These are phyloP conservation scores for Cherax quadricarinatus DNA, from an alignment of 1,140 invertebrate species.

Conservation along the genomic window DNA sequence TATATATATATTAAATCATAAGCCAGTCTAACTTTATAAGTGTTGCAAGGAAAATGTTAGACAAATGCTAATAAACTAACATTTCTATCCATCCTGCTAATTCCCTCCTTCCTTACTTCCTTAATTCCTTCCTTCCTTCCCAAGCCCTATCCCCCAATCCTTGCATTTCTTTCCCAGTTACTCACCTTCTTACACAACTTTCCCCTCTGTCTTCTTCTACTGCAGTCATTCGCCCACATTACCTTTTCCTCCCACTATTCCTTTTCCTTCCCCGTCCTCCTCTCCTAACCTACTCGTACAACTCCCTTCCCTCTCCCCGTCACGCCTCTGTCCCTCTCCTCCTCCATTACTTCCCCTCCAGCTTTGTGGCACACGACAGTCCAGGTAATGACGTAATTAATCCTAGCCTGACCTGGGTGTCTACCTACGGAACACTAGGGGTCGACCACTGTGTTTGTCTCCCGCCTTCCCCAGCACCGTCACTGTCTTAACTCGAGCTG, in stretches of 20 bases:
- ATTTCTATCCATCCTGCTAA: background rate
- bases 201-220: too few species aligned
- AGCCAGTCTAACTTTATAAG: too few species aligned
- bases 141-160: background rate
- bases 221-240: too few species aligned
- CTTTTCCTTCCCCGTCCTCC: background rate
- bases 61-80: too few species aligned
- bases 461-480: background rate
- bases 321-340: background rate
- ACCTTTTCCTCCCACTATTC: background rate
- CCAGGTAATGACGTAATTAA: conserved; percentile 33
- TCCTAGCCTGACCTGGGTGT: conserved; percentile 6
- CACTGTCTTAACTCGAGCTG: background rate
- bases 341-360: background rate
- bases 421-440: background rate
- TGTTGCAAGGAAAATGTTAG: too few species aligned
- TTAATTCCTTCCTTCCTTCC: background rate
- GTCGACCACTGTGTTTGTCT: background rate
- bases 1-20: too few species aligned
- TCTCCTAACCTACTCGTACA: too few species aligned
- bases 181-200: too few species aligned
- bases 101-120: background rate
- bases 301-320: background rate
- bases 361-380: conserved; percentile 26
- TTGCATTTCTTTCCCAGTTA: background rate